These are phyloP conservation scores for Therioaphis trifolii DNA, from an alignment of 2,888 invertebrate species.

Conservation along the genomic window DNA sequence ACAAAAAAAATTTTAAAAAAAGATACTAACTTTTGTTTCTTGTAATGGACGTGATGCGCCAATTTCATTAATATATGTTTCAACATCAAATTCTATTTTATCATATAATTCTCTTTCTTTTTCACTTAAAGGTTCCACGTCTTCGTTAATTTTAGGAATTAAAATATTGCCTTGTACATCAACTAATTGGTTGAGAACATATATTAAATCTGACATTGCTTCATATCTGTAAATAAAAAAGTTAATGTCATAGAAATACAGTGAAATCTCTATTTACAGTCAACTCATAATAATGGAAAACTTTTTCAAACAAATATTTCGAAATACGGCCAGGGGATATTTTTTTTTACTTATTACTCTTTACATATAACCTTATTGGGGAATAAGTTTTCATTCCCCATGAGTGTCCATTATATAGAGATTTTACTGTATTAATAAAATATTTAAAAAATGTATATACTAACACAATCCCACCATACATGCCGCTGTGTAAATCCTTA, in stretches of 20 bases:
- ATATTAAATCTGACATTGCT: constrained; percentile 91
- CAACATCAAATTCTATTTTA: constrained; percentile 73
- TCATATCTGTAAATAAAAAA: constrained; percentile 74
- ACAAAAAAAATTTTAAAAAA: not conserved
- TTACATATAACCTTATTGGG: no score
- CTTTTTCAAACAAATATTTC: no score
- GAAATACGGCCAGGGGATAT: no score
- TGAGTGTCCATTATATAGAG: no score
- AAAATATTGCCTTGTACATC: constrained; percentile 89
- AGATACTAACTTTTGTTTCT: constrained; percentile 65
- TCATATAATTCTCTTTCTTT: constrained; percentile 71
- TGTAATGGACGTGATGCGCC: constrained; percentile 65
- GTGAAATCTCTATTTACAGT: no score
- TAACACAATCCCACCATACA: constrained; percentile 93
- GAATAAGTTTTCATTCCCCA: no score
- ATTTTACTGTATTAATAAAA: not conserved
- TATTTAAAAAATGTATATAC: constrained; percentile 67
- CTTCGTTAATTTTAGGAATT: constrained; percentile 84
- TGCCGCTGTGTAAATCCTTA: constrained; percentile 96
- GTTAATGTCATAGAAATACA: not conserved
- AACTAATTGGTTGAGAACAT: constrained; percentile 84
- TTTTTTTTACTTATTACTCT: no score
- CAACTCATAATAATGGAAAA: no score
- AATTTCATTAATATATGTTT: constrained; percentile 68
- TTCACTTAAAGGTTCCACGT: constrained; percentile 72